These are phyloP conservation scores for Teleopsis dalmanni DNA, from an alignment of 1,140 invertebrate species.

Conservation along the genomic window DNA sequence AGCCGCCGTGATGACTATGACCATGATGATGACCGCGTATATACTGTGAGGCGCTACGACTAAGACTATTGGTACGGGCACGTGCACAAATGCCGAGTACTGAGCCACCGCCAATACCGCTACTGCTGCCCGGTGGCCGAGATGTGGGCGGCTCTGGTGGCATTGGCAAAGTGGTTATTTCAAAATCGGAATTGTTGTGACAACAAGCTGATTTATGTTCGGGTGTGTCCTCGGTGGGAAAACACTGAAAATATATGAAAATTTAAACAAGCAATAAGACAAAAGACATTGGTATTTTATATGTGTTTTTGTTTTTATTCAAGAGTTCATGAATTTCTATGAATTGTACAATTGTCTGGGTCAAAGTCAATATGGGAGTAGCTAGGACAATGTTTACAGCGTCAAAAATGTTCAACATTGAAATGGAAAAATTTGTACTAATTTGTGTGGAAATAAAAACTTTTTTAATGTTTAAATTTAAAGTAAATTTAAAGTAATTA, in stretches of 20 bases:
- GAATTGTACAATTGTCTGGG: no score
- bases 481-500: no score
- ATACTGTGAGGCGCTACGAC: slow-evolving; percentile 37
- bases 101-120: slow-evolving; percentile 29
- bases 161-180: slow-evolving; percentile 38
- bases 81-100: slow-evolving; percentile 36
- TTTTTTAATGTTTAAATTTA: no score
- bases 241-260: slow-evolving; percentile 29
- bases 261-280: no score
- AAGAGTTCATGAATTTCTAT: no score
- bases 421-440: no score
- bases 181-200: slow-evolving; percentile 43
- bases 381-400: no score
- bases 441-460: no score
- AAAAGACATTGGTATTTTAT: no score
- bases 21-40: slow-evolving; percentile 15
- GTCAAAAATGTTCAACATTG: no score
- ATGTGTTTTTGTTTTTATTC: no score
- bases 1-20: slow-evolving; percentile 11
- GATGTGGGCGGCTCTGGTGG: slow-evolving; percentile 38
- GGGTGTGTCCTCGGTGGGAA: slow-evolving; percentile 37
- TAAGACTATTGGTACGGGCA: slow-evolving; percentile 35
- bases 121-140: slow-evolving; percentile 21
- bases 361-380: no score
- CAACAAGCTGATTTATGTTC: slow-evolving; percentile 44